Evolutionary conservation across 2,797 vertebrate species (phyloP).

Genomic region (Amblyopsis hoosieri): DNA sequence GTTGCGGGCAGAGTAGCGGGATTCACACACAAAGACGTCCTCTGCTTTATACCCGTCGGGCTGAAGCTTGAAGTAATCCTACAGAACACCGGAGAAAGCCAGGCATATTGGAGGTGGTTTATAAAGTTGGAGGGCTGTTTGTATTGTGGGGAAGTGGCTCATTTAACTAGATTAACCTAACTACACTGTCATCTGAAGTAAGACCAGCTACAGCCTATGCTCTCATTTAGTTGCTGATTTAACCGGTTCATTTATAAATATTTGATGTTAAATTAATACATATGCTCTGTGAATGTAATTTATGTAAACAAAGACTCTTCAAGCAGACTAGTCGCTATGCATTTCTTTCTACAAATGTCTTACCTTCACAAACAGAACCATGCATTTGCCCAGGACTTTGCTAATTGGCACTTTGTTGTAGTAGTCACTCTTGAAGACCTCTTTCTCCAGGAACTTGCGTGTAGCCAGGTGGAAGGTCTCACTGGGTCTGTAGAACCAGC

Average conservation of each 20-base stretch:
- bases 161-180: too few relatives aligned
- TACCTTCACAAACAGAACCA: slow-evolving; percentile 99
- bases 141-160: too few relatives aligned
- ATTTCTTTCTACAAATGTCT: background rate
- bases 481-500: slow-evolving; percentile 98
- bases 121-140: background rate
- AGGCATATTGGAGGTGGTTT: background rate
- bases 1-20: slow-evolving; percentile 89
- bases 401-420: slow-evolving; percentile 97
- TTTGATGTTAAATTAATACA: too few relatives aligned
- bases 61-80: slow-evolving; percentile 98
- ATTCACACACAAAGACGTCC: slow-evolving; percentile 95
- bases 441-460: slow-evolving; percentile 97
- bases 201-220: too few relatives aligned
- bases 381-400: slow-evolving; percentile 98
- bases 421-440: slow-evolving; percentile 98
- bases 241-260: too few relatives aligned
- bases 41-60: slow-evolving; percentile 90
- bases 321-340: background rate
- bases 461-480: slow-evolving; percentile 98
- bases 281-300: too few relatives aligned
- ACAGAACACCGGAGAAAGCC: slow-evolving; percentile 3
- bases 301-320: too few relatives aligned
- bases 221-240: too few relatives aligned
- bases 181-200: too few relatives aligned